Conservation (phyloP, 2,888 invertebrate genomes). For the Mythimna vitellina region DNA sequence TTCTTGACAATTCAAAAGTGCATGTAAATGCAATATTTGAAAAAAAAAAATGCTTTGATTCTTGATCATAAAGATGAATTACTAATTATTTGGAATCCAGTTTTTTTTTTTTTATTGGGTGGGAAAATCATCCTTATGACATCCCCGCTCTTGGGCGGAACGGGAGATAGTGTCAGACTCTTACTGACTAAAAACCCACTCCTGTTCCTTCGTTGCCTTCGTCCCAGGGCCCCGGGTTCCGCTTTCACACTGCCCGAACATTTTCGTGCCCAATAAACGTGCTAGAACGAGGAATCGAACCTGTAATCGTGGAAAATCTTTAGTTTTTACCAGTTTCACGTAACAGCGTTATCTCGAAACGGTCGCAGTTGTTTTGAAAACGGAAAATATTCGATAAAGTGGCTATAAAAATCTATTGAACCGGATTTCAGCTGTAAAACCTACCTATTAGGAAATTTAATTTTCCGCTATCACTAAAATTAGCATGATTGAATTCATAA, state of each 20-base stretch:
- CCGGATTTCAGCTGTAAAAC: constrained; percentile 40
- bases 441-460: constrained; percentile 19
- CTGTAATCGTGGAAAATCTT: constrained; percentile 34
- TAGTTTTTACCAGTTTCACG: constrained; percentile 15
- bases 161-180: too few species aligned
- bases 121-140: too few species aligned
- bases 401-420: constrained; percentile 34
- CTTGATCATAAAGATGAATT: not conserved
- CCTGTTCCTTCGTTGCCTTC: too few species aligned
- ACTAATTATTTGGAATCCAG: not conserved
- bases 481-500: constrained; percentile 16
- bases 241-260: too few species aligned
- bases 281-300: constrained; percentile 44
- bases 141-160: too few species aligned
- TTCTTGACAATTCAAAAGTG: too few species aligned
- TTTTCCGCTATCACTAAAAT: constrained; percentile 41
- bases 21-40: too few species aligned
- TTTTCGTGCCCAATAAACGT: not conserved
- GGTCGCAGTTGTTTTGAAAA: constrained; percentile 30
- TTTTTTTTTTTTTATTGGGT: too few species aligned
- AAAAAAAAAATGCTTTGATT: too few species aligned
- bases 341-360: constrained; percentile 48
- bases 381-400: constrained; percentile 51
- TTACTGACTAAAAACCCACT: too few species aligned
- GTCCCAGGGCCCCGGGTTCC: too few species aligned